Conservation (phyloP, 1,140 invertebrate species). For the Hormaphis cornu region DNA sequence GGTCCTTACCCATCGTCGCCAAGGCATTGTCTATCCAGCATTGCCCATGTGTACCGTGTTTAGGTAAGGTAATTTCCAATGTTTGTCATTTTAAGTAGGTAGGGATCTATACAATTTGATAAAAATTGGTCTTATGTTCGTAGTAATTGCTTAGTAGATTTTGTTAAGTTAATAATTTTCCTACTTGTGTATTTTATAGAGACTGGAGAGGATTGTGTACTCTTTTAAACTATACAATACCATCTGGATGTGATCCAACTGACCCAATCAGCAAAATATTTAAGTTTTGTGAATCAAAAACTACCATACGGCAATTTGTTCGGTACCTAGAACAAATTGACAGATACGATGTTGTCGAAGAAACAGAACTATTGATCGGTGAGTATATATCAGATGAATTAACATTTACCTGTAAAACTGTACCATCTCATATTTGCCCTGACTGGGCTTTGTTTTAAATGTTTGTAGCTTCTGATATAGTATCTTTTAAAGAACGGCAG, state of each 20-base stretch:
- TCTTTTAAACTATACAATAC: constrained; percentile 45
- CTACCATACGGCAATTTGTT: constrained; percentile 47
- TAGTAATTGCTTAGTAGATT: too few species aligned
- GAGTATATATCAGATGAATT: constrained; percentile 36
- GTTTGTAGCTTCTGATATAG: not conserved
- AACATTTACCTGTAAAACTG: not conserved
- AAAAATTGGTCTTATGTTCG: too few species aligned
- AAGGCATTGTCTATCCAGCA: too few species aligned
- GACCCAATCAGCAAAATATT: constrained; percentile 47
- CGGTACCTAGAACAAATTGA: constrained; percentile 50
- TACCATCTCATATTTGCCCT: not conserved
- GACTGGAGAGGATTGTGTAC: constrained; percentile 60
- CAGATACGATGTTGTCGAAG: constrained; percentile 56
- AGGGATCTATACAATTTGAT: too few species aligned
- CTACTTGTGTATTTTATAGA: constrained; percentile 41
- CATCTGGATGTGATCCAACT: constrained; percentile 46
- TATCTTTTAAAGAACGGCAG: not conserved
- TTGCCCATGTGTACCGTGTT: too few species aligned
- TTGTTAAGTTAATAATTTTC: not conserved
- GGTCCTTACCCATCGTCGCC: too few species aligned
- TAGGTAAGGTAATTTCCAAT: too few species aligned
- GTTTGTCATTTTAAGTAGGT: too few species aligned
- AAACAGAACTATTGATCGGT: constrained; percentile 50
- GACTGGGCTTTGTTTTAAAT: not conserved
- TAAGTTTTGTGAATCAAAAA: constrained; percentile 42